These are phyloP conservation scores for Dromaius novaehollandiae DNA, from an alignment of 2,113 vertebrate genomes.

Conservation along the genomic window DNA sequence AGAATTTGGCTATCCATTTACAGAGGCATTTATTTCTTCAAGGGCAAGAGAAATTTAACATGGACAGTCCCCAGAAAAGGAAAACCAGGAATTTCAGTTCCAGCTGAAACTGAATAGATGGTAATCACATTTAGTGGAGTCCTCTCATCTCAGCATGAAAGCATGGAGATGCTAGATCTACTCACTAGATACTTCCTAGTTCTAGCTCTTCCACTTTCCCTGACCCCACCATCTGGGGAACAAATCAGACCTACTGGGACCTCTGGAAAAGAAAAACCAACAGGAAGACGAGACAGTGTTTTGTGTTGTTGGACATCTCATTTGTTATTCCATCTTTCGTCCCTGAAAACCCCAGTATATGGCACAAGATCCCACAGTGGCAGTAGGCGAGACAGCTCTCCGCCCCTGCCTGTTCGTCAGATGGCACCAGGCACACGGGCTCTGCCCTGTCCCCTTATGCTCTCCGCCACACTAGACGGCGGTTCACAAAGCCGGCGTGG, in stretches of 20 bases:
- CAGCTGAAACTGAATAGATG: background rate
- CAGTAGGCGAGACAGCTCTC: background rate
- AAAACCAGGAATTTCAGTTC: background rate
- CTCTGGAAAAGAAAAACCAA: background rate
- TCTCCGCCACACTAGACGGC: background rate
- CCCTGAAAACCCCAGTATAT: background rate
- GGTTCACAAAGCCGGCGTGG: background rate
- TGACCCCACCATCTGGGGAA: background rate
- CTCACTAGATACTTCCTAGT: background rate
- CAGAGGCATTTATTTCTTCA: background rate
- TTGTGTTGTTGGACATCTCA: background rate
- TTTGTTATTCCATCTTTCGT: background rate
- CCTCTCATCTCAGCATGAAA: background rate
- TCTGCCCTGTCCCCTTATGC: background rate
- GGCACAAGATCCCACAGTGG: no score
- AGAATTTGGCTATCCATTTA: background rate
- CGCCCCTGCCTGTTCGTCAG: background rate
- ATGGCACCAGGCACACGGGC: background rate
- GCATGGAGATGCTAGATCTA: background rate
- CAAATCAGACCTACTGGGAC: background rate
- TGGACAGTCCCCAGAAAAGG: background rate
- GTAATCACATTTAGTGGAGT: no score
- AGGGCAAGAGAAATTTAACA: background rate
- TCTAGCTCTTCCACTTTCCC: background rate
- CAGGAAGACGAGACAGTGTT: background rate